A percentile compares a stretch with the other conserved stretches of the same genome.
These are phyloP conservation scores for Polymixis lichenea DNA, from an alignment of 2,888 invertebrate genomes.

Conservation along the genomic window DNA sequence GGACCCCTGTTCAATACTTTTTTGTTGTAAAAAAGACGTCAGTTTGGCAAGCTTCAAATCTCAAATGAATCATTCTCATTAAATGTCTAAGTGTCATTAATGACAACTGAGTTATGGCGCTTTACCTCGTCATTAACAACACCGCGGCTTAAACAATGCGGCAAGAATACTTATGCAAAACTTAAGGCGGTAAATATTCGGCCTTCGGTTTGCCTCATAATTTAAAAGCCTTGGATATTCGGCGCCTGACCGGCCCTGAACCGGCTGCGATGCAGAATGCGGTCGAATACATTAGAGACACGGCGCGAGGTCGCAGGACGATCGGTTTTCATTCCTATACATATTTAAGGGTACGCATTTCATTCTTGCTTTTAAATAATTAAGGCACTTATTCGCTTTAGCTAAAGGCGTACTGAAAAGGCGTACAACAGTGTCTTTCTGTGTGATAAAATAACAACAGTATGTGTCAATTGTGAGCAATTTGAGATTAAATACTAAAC, in stretches of 20 bases:
- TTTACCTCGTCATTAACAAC: constrained; percentile 16
- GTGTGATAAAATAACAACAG: background rate
- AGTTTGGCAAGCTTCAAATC: background rate
- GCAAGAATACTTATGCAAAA: constrained; percentile 44
- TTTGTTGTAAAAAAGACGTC: background rate
- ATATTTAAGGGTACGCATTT: constrained; percentile 32
- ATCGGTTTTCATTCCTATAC: constrained; percentile 29
- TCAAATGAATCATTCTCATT: constrained; percentile 9
- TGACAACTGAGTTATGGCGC: constrained; percentile 7
- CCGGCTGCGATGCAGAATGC: constrained; percentile 50
- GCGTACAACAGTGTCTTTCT: background rate
- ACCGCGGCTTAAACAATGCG: constrained; percentile 45
- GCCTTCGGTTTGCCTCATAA: constrained; percentile 39
- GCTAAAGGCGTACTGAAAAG: background rate
- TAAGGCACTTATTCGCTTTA: background rate
- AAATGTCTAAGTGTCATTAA: background rate
- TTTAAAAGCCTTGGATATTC: constrained; percentile 41
- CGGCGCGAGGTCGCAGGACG: constrained; percentile 50
- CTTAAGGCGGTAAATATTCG: constrained; percentile 24
- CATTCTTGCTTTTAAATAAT: constrained; percentile 24
- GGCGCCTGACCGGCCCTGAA: constrained; percentile 45
- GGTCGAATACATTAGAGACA: constrained; percentile 60
- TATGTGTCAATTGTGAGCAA: background rate
- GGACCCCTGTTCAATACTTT: background rate
- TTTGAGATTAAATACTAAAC: background rate